These are phyloP conservation scores for Larimichthys polyactis DNA, from an alignment of 2,113 vertebrate genomes.

Conservation along the genomic window DNA sequence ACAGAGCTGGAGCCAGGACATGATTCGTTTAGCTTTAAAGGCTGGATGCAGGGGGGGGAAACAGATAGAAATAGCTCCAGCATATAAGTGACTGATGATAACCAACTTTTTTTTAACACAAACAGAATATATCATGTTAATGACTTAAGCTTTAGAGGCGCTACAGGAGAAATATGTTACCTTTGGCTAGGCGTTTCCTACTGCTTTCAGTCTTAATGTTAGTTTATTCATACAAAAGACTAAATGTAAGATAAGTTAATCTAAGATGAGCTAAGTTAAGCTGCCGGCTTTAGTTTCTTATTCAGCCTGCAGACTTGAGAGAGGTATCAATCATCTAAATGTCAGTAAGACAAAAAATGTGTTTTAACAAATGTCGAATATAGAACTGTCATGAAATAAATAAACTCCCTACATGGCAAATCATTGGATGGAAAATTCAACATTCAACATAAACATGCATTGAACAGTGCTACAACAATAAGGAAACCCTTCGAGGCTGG, in stretches of 20 bases:
- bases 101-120: background rate
- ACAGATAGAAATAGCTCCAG: too few relatives aligned
- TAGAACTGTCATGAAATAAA: background rate
- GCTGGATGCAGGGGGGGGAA: too few relatives aligned
- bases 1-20: background rate
- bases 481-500: background rate
- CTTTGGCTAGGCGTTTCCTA: background rate
- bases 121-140: background rate
- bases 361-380: background rate
- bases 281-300: background rate
- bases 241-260: background rate
- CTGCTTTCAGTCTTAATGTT: background rate
- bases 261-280: conserved; percentile 1
- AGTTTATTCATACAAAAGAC: background rate
- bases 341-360: background rate
- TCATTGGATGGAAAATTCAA: background rate
- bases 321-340: background rate
- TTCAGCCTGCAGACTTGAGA: background rate
- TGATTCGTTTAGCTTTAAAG: background rate
- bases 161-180: background rate
- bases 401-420: background rate
- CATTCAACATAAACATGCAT: background rate
- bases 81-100: too few relatives aligned
- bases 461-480: background rate
- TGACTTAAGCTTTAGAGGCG: background rate